Percentiles rank a stretch among this genome's conserved stretches.
Evolutionary conservation across 2,797 vertebrate species (phyloP).

Genomic region (Sebastolobus altivelis): DNA sequence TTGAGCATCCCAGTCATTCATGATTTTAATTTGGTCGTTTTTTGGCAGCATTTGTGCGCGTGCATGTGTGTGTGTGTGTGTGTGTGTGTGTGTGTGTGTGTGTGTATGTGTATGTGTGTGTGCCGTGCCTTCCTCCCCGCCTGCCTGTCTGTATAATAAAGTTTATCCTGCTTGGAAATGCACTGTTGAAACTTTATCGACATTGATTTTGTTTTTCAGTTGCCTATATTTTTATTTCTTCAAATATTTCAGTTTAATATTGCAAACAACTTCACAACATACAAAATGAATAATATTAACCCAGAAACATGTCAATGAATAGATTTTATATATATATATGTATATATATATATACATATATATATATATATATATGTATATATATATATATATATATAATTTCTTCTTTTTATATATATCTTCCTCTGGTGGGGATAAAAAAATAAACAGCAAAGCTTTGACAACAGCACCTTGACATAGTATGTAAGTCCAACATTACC

Average conservation of each 20-base stretch:
- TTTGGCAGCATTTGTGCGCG: neutral
- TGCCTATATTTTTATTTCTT: conserved; percentile 96
- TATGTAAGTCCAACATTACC: conserved; percentile 99
- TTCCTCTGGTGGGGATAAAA: conserved; percentile 92
- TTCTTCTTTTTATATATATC: conserved; percentile 77
- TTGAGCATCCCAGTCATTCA: conserved; percentile 1
- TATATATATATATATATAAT: conserved; percentile 65
- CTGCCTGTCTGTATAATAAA: conserved; percentile 28
- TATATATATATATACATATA: conserved; percentile 55
- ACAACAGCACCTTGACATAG: conserved; percentile 99
- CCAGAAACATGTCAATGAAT: conserved; percentile 92
- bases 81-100: conserved; percentile 25
- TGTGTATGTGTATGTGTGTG: conserved; percentile 29
- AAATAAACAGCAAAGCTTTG: conserved; percentile 98
- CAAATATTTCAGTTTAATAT: conserved; percentile 97
- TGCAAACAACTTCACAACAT: conserved; percentile 98
- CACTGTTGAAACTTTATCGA: conserved; percentile 87
- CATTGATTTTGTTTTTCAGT: conserved; percentile 91
- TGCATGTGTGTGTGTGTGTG: neutral
- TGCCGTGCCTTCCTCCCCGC: conserved; percentile 7
- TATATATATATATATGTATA: conserved; percentile 60
- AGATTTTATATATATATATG: conserved; percentile 83
- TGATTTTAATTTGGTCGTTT: neutral
- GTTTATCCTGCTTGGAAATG: conserved; percentile 75
- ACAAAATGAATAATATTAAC: conserved; percentile 95